Evolutionary conservation across 2,888 invertebrate species (phyloP), one percentile per base, ranked within the genome.

Genomic region (Drosophila trichaetosa): DNA sequence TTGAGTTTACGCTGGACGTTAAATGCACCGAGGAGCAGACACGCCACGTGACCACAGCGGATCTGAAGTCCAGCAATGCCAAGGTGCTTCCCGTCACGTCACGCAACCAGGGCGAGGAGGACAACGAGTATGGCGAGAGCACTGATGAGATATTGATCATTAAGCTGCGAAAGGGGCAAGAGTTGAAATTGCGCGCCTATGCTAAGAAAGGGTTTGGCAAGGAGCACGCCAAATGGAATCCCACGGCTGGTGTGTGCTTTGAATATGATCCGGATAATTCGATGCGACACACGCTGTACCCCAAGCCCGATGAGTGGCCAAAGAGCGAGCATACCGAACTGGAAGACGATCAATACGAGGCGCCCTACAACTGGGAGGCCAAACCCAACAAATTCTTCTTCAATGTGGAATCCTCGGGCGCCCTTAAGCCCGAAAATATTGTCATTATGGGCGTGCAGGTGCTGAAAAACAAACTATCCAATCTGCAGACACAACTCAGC

Each of bases 211-310:
- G 95, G 38, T 94, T 93, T 65, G 93, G 99, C 0, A 99, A 99
- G 92, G 99, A 99, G 92, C 99, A 99, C 94, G 99, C 99, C 0
- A 99, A 99, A 93, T 99, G 99, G 99, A 99, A 99, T 94, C 99
- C 99, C 4, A 99, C 99, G 0, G 98, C 98, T 58, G 99, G 99
- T 51, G 99, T 99, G 1, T 97, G 97, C 60, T 99, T 99, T 93
- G 99, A 99, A 93, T 99, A 99, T 94, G 99, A 99, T 94, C 99
- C 99, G 0, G 99, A 99, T 91, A 99, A 99, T 94, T 94, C 97
- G 0, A 97, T 99, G 95, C 94, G 98, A 48, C 99, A 99, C 91
- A 99, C 99, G 3, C 94, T 98, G 40, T 99, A 95, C 87, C 99
- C 99, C 0, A 99, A 98, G 92, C 99, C 99, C 4, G 99, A 99